A percentile compares a stretch with the other conserved stretches of the same genome.
Conservation (phyloP, 2,797 vertebrate species). For the Crax fasciolata region DNA sequence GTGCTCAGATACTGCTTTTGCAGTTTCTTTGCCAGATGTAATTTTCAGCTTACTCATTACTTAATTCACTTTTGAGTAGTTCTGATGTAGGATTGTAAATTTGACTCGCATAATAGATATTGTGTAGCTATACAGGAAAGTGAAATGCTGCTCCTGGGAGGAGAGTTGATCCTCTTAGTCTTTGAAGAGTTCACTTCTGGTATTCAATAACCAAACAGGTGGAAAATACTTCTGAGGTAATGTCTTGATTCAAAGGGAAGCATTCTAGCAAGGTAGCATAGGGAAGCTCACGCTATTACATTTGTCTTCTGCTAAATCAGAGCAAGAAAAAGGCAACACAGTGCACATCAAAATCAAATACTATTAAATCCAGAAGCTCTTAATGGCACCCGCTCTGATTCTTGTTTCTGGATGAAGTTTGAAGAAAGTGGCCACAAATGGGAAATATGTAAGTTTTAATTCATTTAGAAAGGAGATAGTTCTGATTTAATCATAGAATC, state of each 20-base stretch:
- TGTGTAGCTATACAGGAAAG: not conserved
- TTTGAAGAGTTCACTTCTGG: not conserved
- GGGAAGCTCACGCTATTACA: not conserved
- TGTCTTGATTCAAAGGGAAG: not conserved
- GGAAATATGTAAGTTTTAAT: not conserved
- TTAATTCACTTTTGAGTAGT: not conserved
- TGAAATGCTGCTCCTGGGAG: not conserved
- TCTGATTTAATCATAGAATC: not conserved
- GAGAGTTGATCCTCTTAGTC: not conserved
- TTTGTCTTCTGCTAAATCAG: not conserved
- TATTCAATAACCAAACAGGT: not conserved
- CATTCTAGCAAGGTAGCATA: not conserved
- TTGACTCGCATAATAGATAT: not conserved
- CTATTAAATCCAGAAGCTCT: not conserved
- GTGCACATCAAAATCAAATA: not conserved
- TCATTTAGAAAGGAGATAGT: not conserved
- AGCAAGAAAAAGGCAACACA: not conserved
- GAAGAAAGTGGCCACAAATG: not conserved
- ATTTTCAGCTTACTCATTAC: not conserved
- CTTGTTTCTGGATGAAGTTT: not conserved
- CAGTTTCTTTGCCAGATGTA: not conserved
- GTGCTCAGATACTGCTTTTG: not conserved
- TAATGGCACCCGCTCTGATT: not conserved
- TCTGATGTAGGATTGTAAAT: not conserved
- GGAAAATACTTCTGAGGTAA: not conserved